Percentiles rank a stretch among this genome's conserved stretches.
phyloP scores from a whole-genome alignment of 2,797 vertebrate genomes.

The Anas georgica region DNA sequence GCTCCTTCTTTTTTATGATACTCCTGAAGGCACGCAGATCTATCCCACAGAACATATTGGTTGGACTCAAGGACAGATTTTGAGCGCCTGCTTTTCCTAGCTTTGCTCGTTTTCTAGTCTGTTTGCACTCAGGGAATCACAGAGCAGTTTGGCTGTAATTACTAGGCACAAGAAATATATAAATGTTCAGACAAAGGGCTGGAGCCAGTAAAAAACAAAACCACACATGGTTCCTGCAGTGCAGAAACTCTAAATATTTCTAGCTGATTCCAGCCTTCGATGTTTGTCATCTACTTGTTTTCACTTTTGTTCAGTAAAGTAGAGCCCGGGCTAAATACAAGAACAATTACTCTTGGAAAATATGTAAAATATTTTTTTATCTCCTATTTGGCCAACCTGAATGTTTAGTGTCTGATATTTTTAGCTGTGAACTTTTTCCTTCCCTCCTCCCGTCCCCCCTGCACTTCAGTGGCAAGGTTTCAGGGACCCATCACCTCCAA shows the following conservation, averaged over 20 bases:
- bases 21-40: not conserved
- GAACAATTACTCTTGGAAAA: slow-evolving; percentile 45
- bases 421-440: not conserved
- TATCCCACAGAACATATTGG: not conserved
- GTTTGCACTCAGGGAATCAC: not conserved
- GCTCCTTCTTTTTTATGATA: not conserved
- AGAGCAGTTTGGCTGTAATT: not conserved
- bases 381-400: slow-evolving; percentile 12
- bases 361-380: slow-evolving; percentile 26
- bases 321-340: slow-evolving; percentile 34
- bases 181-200: slow-evolving; percentile 4
- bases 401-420: not conserved
- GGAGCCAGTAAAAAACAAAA: slow-evolving; percentile 29
- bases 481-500: not conserved
- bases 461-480: slow-evolving; percentile 15
- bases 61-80: not conserved
- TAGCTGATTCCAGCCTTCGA: not conserved
- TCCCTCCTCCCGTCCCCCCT: not conserved
- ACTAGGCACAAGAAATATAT: not conserved
- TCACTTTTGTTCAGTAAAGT: not conserved
- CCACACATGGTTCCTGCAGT: not conserved
- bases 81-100: not conserved
- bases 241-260: slow-evolving; percentile 39
- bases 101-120: not conserved
- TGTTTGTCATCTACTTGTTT: slow-evolving; percentile 23